A percentile compares a stretch with the other conserved stretches of the same genome.
These are phyloP conservation scores for Centropyge bicolor DNA, from an alignment of 2,797 vertebrate species.

Conservation along the genomic window DNA sequence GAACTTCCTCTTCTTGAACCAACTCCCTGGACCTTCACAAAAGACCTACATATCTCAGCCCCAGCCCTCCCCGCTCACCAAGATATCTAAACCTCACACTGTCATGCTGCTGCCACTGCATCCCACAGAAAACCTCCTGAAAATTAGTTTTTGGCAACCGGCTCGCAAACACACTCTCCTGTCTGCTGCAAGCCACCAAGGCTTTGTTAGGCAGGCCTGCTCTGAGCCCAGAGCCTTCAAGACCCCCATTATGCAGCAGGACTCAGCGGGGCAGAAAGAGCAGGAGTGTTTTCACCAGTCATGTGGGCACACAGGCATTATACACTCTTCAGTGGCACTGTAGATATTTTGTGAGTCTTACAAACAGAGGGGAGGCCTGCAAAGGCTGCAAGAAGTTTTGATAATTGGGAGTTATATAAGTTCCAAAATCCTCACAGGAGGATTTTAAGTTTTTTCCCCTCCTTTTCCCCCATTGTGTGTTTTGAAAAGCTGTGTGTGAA, in stretches of 20 bases:
- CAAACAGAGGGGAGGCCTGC: conserved; percentile 85
- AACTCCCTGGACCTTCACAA: conserved; percentile 78
- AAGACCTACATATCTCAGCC: conserved; percentile 75
- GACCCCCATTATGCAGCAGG: conserved; percentile 89
- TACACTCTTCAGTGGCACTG: conserved; percentile 88
- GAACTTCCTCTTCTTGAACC: conserved; percentile 72
- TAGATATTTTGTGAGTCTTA: conserved; percentile 88
- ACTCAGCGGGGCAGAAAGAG: conserved; percentile 90
- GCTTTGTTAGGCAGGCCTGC: conserved; percentile 89
- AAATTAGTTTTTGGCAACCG: conserved; percentile 89
- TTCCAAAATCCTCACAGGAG: conserved; percentile 88
- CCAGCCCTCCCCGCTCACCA: conserved; percentile 64
- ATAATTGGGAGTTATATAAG: conserved; percentile 91
- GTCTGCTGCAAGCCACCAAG: conserved; percentile 88
- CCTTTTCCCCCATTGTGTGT: conserved; percentile 82
- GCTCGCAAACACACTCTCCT: conserved; percentile 86
- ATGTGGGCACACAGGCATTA: conserved; percentile 90
- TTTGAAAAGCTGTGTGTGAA: conserved; percentile 84
- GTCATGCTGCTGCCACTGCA: conserved; percentile 84
- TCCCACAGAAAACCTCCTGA: conserved; percentile 84
- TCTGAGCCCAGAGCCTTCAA: conserved; percentile 88
- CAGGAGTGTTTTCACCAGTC: conserved; percentile 88
- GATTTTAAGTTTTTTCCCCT: conserved; percentile 79
- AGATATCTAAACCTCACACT: conserved; percentile 87
- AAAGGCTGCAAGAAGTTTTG: conserved; percentile 86